Evolutionary conservation across 2,113 vertebrate species (phyloP).

Genomic region (Scomber colias): DNA sequence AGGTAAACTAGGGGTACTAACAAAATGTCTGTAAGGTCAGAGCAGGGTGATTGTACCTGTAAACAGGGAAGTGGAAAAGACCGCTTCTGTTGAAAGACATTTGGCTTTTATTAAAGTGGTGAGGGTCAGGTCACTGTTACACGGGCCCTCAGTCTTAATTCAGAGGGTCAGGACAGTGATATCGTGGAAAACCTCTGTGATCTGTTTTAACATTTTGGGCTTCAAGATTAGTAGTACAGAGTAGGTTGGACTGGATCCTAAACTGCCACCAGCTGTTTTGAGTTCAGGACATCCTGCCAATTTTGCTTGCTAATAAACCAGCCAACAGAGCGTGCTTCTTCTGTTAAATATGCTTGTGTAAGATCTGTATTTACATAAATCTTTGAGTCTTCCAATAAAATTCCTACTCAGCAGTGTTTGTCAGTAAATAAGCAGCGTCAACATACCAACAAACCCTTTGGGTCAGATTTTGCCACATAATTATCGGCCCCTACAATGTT

Average conservation of each 20-base stretch:
- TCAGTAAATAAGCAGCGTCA: slow-evolving; percentile 40
- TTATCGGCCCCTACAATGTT: slow-evolving; percentile 40
- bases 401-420: slow-evolving; percentile 61
- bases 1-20: slow-evolving; percentile 56
- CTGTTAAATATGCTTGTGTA: slow-evolving; percentile 48
- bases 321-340: slow-evolving; percentile 28
- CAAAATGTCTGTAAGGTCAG: slow-evolving; percentile 58
- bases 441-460: slow-evolving; percentile 56
- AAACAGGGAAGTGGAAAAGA: slow-evolving; percentile 64
- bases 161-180: slow-evolving; percentile 24
- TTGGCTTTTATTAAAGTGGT: slow-evolving; percentile 67
- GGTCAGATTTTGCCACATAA: slow-evolving; percentile 44
- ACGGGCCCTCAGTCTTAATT: slow-evolving; percentile 38
- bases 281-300: slow-evolving; percentile 34
- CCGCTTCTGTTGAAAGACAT: slow-evolving; percentile 58
- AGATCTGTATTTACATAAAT: slow-evolving; percentile 49
- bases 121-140: slow-evolving; percentile 65
- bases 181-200: slow-evolving; percentile 7
- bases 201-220: slow-evolving; percentile 37
- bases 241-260: slow-evolving; percentile 25
- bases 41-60: slow-evolving; percentile 67
- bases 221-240: slow-evolving; percentile 21
- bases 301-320: slow-evolving; percentile 48
- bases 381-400: slow-evolving; percentile 36
- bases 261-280: slow-evolving; percentile 58